These are phyloP conservation scores for Antechinus stuartii DNA, from an alignment of 2,113 vertebrate species.

Conservation along the genomic window DNA sequence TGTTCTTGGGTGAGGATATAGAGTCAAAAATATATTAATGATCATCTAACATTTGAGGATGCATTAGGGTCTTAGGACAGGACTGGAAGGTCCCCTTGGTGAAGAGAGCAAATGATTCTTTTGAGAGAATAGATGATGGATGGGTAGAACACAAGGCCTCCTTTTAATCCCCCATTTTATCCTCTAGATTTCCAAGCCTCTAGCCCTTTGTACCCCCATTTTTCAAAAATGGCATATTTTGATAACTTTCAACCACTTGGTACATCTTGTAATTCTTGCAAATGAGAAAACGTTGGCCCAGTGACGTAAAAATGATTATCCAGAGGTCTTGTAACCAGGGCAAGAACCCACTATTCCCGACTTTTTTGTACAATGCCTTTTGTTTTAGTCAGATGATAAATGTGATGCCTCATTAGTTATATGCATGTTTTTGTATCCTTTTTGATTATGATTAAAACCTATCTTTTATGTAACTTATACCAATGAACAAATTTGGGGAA, in stretches of 20 bases:
- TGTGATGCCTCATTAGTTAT: not conserved
- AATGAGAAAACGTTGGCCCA: not conserved
- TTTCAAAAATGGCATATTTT: not conserved
- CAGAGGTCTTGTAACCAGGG: not conserved
- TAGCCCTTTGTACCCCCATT: not conserved
- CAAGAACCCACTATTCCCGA: not conserved
- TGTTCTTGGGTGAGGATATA: not conserved
- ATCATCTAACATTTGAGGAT: not conserved
- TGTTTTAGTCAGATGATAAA: not conserved
- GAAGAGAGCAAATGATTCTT: not conserved
- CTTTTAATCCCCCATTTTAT: not conserved
- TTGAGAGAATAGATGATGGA: not conserved
- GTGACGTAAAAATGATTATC: not conserved
- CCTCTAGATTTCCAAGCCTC: not conserved
- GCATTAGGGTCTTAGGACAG: not conserved
- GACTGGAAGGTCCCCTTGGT: not conserved
- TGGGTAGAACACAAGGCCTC: not conserved
- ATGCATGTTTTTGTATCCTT: not conserved
- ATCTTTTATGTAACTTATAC: not conserved
- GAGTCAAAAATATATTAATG: not conserved
- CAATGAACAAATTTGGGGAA: too few species aligned
- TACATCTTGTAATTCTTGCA: not conserved
- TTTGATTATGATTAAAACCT: not conserved
- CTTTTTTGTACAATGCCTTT: not conserved
- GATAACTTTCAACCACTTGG: not conserved